A percentile compares a stretch with the other conserved stretches of the same genome.
These are phyloP conservation scores for Globodera rostochiensis DNA, from an alignment of 1,140 invertebrate species.

Conservation along the genomic window DNA sequence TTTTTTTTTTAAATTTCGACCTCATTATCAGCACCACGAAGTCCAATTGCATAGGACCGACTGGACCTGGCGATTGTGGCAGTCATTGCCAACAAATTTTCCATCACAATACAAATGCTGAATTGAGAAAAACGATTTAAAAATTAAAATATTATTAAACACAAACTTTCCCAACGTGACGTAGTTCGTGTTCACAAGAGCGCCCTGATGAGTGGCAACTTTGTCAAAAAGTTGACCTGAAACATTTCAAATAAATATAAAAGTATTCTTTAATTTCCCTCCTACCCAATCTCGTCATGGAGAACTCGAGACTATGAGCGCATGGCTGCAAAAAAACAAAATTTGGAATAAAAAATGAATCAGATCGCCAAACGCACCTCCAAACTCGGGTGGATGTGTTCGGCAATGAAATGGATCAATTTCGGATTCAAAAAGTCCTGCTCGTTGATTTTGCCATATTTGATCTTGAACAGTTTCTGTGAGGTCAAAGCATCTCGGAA, in stretches of 20 bases:
- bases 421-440: conserved; percentile 49
- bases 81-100: conserved; percentile 55
- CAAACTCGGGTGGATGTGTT: conserved; percentile 63
- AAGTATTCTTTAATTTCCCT: not conserved
- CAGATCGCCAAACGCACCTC: conserved; percentile 36
- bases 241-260: not conserved
- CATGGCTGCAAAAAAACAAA: conserved; percentile 30
- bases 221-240: conserved; percentile 32
- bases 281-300: conserved; percentile 1
- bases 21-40: conserved; percentile 52
- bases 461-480: conserved; percentile 16
- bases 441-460: not conserved
- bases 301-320: conserved; percentile 31
- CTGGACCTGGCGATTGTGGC: conserved; percentile 56
- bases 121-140: conserved; percentile 8
- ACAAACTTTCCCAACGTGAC: conserved; percentile 38
- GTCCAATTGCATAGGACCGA: conserved; percentile 62
- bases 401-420: conserved; percentile 58
- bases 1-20: conserved; percentile 30
- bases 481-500: not conserved
- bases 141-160: not conserved
- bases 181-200: conserved; percentile 54
- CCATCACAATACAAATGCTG: conserved; percentile 45
- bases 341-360: conserved; percentile 14
- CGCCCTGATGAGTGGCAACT: conserved; percentile 48